phyloP scores from a whole-genome alignment of 1,140 invertebrate species.

The Meloidogyne floridensis region DNA sequence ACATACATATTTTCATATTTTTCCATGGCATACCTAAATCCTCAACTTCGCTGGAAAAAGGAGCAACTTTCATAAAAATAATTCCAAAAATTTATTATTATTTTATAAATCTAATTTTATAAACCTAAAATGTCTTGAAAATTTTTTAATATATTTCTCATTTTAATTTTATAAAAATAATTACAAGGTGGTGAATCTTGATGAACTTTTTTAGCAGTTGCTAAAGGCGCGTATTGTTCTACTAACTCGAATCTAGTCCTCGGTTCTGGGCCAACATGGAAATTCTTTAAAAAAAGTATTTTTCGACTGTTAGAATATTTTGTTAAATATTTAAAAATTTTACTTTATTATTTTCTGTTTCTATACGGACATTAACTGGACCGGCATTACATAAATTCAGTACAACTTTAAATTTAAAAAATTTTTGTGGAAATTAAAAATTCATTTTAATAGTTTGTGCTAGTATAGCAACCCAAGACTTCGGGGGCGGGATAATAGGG shows the following conservation, averaged over 20 bases:
- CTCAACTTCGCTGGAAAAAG: too few species aligned
- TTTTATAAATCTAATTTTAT: neutral
- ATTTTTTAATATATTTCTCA: neutral
- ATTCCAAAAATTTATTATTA: neutral
- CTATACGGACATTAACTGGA: slow-evolving; percentile 29
- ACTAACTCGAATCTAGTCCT: slow-evolving; percentile 42
- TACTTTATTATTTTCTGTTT: slow-evolving; percentile 28
- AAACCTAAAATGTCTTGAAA: too few species aligned
- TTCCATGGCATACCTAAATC: too few species aligned
- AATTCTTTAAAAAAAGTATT: slow-evolving; percentile 28
- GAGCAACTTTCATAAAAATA: too few species aligned
- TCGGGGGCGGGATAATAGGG: too few species aligned
- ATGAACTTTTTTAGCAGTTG: slow-evolving; percentile 45
- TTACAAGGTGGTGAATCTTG: slow-evolving; percentile 26
- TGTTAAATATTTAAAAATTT: neutral
- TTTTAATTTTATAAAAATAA: neutral
- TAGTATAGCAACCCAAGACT: too few species aligned
- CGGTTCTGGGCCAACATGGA: slow-evolving; percentile 40
- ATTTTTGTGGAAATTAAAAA: neutral
- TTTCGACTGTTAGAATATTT: neutral
- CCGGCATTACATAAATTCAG: neutral
- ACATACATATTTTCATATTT: too few species aligned
- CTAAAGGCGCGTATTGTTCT: slow-evolving; percentile 40
- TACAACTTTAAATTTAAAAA: neutral
- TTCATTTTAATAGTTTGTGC: too few species aligned